Base-by-base conservation (phyloP, 2,797 vertebrate genomes). In the Notolepis coatsorum region DNA sequence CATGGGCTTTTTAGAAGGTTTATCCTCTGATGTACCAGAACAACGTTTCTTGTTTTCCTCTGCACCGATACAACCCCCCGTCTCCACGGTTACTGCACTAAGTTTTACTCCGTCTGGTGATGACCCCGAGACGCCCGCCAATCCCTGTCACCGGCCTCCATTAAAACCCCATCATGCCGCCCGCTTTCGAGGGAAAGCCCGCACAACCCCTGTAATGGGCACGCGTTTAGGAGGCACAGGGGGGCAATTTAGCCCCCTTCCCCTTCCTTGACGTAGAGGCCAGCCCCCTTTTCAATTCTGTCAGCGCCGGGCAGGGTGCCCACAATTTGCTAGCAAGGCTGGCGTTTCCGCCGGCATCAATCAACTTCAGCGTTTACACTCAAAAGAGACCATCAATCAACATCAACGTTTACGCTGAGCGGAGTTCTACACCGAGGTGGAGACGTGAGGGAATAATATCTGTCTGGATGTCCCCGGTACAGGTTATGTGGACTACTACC, bases 361-460 rank as follows among this genome's bases (percentile, higher is more conserved):
- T 92, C 84, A 84, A 71, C 65, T 70, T 82, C 10, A 78, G 77
- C 75, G 72, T 63, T 75, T 75, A 79, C 39, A 65, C 61, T 65
- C 56, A 52, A n/a, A n/a, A n/a, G n/a, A n/a, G n/a, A n/a, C n/a
- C 73, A 75, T 86, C 77, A 89, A 90, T 92, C 84, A 84, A 71
- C 65, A 68, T 82, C 10, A 78, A 78, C 75, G 72, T 63, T 75
- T 75, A 79, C 39, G 63, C 61, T 65, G 54, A 52, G n/a, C n/a
- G n/a, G n/a, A n/a, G 57, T 80, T 74, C 73, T 61, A 70, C 27
- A 57, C 64, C 25, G 52, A 60, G 50, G n/a, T n/a, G 63, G 31
- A 54, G 54, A 69, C 46, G n/a, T 9, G 0, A 41, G 63, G 61
- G 77, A 37, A 69, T 73, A 80, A 72, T 56, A 17, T n/a, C n/a